Evolutionary conservation across 2,797 vertebrate genomes (phyloP).

Genomic region (Poliocrania exsul): DNA sequence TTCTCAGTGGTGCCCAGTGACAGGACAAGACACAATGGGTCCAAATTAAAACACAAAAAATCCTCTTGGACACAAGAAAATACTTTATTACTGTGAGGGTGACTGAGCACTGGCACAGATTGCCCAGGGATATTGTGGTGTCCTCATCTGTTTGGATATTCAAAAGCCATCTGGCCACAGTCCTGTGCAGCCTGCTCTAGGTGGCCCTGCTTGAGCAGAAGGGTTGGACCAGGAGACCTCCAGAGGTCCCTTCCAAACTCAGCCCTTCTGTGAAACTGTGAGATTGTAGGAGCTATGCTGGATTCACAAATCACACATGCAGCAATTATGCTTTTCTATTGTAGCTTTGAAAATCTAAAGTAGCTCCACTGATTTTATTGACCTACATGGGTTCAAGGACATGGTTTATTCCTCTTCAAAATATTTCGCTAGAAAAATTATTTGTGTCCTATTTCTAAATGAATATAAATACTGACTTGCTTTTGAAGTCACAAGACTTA

Average conservation of each 20-base stretch:
- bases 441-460: not conserved
- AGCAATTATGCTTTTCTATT: not conserved
- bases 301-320: not conserved
- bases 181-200: not conserved
- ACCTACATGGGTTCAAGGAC: not conserved
- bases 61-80: not conserved
- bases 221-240: not conserved
- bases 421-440: not conserved
- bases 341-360: not conserved
- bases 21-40: not conserved
- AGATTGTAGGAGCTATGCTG: not conserved
- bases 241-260: not conserved
- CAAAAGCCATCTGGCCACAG: not conserved
- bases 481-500: not conserved
- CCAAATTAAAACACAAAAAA: not conserved
- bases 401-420: not conserved
- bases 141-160: not conserved
- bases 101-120: not conserved
- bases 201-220: not conserved
- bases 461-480: not conserved
- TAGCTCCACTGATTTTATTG: not conserved
- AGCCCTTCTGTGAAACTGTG: not conserved
- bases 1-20: not conserved
- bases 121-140: not conserved
- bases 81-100: not conserved